Evolutionary conservation across 2,888 invertebrate species (phyloP).

Genomic region (Gastrophysa polygoni): DNA sequence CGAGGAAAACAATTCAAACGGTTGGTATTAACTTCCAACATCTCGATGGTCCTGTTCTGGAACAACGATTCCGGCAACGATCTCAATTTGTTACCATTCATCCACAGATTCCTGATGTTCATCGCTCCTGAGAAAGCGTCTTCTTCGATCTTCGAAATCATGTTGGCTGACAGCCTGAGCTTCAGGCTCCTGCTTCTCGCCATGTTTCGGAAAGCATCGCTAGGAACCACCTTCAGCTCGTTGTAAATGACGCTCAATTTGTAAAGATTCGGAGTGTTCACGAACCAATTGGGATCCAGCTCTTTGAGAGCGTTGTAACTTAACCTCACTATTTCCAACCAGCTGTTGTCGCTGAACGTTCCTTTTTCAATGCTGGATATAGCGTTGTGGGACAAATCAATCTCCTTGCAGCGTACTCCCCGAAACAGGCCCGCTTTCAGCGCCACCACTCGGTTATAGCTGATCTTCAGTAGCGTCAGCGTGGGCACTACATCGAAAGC

Average conservation of each 20-base stretch:
- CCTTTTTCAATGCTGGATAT: slow-evolving; percentile 44
- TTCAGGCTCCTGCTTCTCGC: slow-evolving; percentile 41
- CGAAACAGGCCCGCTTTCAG: slow-evolving; percentile 48
- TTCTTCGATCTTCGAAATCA: slow-evolving; percentile 44
- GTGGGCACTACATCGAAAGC: slow-evolving; percentile 47
- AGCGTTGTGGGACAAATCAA: slow-evolving; percentile 47
- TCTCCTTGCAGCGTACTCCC: slow-evolving; percentile 42
- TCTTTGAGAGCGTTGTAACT: slow-evolving; percentile 45
- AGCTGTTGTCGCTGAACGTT: slow-evolving; percentile 48
- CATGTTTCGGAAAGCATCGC: slow-evolving; percentile 45
- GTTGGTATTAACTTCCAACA: slow-evolving; percentile 46
- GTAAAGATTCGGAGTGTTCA: slow-evolving; percentile 46
- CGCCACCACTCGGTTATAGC: slow-evolving; percentile 40
- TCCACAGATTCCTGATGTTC: slow-evolving; percentile 41
- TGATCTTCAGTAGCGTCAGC: slow-evolving; percentile 45
- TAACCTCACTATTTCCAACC: slow-evolving; percentile 46
- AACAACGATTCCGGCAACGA: slow-evolving; percentile 42
- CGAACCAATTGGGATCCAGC: slow-evolving; percentile 47
- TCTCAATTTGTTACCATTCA: slow-evolving; percentile 46
- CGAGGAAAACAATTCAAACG: slow-evolving; percentile 46
- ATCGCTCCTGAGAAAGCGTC: slow-evolving; percentile 39
- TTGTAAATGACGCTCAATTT: slow-evolving; percentile 47
- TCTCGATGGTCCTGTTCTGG: slow-evolving; percentile 41
- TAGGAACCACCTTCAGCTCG: slow-evolving; percentile 41
- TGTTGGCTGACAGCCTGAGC: slow-evolving; percentile 46